These are phyloP conservation scores for Rutpela maculata DNA, from an alignment of 2,888 invertebrate genomes.

Conservation along the genomic window DNA sequence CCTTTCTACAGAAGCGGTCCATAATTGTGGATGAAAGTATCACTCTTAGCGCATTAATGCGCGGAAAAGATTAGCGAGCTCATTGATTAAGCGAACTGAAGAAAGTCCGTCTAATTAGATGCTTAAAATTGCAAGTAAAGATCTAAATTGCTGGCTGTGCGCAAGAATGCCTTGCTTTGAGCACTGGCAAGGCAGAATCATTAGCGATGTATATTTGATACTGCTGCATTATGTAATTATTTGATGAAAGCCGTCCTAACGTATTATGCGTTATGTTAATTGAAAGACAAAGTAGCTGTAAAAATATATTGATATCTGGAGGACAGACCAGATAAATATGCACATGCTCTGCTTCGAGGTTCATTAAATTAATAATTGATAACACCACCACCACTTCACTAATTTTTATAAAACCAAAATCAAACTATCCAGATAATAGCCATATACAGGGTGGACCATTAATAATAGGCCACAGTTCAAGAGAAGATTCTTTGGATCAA, in stretches of 20 bases:
- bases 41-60: conserved; percentile 5
- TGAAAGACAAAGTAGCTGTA: neutral
- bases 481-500: no score
- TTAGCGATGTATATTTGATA: neutral
- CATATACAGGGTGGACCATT: no score
- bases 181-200: conserved; percentile 4
- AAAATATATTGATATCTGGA: no score
- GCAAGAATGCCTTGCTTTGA: conserved; percentile 10
- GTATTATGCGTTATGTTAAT: conserved; percentile 3
- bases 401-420: no score
- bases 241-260: neutral
- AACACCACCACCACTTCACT: no score
- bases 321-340: no score
- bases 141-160: conserved; percentile 26
- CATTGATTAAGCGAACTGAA: conserved; percentile 27
- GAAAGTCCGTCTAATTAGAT: conserved; percentile 34
- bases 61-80: conserved; percentile 21
- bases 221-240: conserved; percentile 8
- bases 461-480: no score
- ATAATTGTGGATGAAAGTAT: conserved; percentile 27
- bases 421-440: no score
- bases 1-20: neutral
- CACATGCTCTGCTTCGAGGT: no score
- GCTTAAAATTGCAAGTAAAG: conserved; percentile 1
- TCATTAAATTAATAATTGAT: no score